Conservation (phyloP, 2,888 invertebrate species). For the Pseudanteris insignis region DNA sequence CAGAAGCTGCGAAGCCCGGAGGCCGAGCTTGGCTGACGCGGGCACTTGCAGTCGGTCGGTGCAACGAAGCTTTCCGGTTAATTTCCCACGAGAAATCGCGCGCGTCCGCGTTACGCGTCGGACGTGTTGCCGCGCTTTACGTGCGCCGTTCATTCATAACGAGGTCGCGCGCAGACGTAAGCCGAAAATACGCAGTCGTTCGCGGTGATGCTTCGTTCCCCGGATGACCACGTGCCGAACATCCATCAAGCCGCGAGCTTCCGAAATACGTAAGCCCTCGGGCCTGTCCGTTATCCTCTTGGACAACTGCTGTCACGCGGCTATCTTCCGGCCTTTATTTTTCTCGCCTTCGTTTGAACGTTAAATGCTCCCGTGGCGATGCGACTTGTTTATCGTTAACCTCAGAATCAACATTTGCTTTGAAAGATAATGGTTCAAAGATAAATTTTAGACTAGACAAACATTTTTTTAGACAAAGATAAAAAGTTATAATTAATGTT, state of each 20-base stretch:
- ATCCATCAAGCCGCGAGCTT: slow-evolving; percentile 47
- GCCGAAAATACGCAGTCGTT: slow-evolving; percentile 49
- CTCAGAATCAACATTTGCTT: too few relatives aligned
- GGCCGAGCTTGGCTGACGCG: slow-evolving; percentile 42
- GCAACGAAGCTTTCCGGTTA: slow-evolving; percentile 50
- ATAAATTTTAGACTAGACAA: too few relatives aligned
- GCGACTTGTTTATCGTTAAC: too few relatives aligned
- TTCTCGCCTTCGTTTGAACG: too few relatives aligned
- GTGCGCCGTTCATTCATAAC: slow-evolving; percentile 52
- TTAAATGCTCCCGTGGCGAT: too few relatives aligned
- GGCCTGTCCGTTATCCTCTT: slow-evolving; percentile 24
- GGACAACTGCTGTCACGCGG: slow-evolving; percentile 11
- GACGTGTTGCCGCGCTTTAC: slow-evolving; percentile 19
- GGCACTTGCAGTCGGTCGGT: slow-evolving; percentile 24
- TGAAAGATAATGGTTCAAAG: too few relatives aligned
- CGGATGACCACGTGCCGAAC: slow-evolving; percentile 55
- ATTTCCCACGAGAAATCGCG: slow-evolving; percentile 61
- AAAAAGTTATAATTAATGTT: too few relatives aligned
- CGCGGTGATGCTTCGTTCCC: slow-evolving; percentile 50
- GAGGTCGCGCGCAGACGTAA: slow-evolving; percentile 41
- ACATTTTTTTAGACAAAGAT: too few relatives aligned
- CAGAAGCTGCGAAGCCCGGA: slow-evolving; percentile 42
- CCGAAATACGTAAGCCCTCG: slow-evolving; percentile 20
- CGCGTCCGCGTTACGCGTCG: slow-evolving; percentile 38
- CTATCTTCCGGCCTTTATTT: slow-evolving; percentile 1